These are phyloP conservation scores for Drosophila ogumai DNA, from an alignment of 1,140 invertebrate genomes.

Conservation along the genomic window DNA sequence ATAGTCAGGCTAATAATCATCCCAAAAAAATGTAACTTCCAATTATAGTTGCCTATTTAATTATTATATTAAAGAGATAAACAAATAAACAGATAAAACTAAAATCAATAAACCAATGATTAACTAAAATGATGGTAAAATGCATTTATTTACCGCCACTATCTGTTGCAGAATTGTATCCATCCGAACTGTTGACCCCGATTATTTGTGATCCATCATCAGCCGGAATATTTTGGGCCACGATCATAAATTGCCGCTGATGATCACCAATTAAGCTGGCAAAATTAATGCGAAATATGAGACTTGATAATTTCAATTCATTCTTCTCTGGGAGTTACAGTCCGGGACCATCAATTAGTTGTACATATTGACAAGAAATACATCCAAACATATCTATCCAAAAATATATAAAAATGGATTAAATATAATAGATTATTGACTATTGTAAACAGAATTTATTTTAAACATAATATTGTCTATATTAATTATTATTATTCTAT, in stretches of 20 bases:
- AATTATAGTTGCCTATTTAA: background rate
- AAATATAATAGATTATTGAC: no score
- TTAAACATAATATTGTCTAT: no score
- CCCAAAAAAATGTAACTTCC: background rate
- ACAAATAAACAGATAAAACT: background rate
- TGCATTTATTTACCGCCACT: slow-evolving; percentile 1
- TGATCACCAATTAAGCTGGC: slow-evolving; percentile 65
- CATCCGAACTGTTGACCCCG: slow-evolving; percentile 19
- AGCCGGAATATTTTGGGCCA: slow-evolving; percentile 13
- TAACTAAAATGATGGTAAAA: background rate
- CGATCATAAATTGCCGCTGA: slow-evolving; percentile 61
- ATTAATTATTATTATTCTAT: background rate
- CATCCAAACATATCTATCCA: background rate
- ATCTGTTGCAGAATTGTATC: slow-evolving; percentile 13
- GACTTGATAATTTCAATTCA: slow-evolving; percentile 30
- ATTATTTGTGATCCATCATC: slow-evolving; percentile 11
- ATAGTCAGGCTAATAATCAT: background rate
- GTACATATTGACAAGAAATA: slow-evolving; percentile 10
- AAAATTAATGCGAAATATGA: slow-evolving; percentile 58
- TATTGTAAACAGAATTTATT: no score
- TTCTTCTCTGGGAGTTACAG: slow-evolving; percentile 20
- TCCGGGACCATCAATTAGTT: slow-evolving; percentile 51
- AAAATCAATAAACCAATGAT: background rate
- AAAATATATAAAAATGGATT: background rate
- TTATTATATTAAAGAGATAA: background rate